These are phyloP conservation scores for Gerris lacustris DNA, from an alignment of 2,888 invertebrate species.

Conservation along the genomic window DNA sequence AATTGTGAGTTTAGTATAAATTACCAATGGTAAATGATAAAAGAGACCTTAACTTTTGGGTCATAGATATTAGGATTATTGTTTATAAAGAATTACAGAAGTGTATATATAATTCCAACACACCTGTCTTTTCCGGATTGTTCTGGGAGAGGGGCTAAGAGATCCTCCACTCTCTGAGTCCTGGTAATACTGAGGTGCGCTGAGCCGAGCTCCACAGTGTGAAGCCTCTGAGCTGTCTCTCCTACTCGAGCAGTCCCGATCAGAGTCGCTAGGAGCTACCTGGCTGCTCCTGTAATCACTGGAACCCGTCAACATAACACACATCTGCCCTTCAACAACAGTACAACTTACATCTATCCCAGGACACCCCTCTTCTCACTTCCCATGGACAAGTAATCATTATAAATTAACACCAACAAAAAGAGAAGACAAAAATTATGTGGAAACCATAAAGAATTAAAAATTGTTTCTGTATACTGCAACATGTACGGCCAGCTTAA, in stretches of 20 bases:
- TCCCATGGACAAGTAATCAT: too few relatives aligned
- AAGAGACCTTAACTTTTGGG: too few relatives aligned
- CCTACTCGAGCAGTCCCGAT: slow-evolving; percentile 61
- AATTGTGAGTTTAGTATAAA: too few relatives aligned
- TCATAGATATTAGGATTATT: too few relatives aligned
- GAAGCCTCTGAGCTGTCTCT: slow-evolving; percentile 50
- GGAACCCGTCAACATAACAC: slow-evolving; percentile 34
- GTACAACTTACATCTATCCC: neutral
- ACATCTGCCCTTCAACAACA: neutral
- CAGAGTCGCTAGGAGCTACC: slow-evolving; percentile 79
- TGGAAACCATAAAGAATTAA: too few relatives aligned
- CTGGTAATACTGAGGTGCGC: slow-evolving; percentile 39
- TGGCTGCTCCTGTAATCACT: slow-evolving; percentile 90
- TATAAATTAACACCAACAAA: too few relatives aligned
- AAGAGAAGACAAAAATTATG: too few relatives aligned
- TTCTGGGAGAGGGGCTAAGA: slow-evolving; percentile 73
- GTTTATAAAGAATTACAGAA: neutral
- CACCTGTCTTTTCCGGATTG: slow-evolving; percentile 64
- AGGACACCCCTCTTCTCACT: too few relatives aligned
- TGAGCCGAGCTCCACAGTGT: slow-evolving; percentile 13
- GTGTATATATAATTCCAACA: neutral
- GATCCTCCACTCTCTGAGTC: slow-evolving; percentile 74
- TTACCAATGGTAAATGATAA: too few relatives aligned
- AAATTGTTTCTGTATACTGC: too few relatives aligned
- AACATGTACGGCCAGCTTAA: too few relatives aligned